phyloP scores from a whole-genome alignment of 2,113 vertebrate species.

The Fregata magnificens region DNA sequence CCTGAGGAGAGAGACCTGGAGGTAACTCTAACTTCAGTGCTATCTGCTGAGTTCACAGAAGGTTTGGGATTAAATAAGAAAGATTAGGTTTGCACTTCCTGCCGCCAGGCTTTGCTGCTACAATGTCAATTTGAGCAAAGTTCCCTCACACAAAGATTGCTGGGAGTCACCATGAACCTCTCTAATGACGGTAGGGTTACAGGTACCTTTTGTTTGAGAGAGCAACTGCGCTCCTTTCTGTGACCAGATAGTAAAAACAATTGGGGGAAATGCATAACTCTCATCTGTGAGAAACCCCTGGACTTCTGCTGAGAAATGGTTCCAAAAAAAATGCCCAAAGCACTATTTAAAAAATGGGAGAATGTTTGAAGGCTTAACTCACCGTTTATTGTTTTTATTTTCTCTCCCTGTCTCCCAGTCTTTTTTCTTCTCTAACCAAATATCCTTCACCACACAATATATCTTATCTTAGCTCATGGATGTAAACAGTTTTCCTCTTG shows the following conservation, averaged over 20 bases:
- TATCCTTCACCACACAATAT: neutral
- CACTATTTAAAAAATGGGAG: neutral
- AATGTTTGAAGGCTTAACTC: slow-evolving; percentile 1
- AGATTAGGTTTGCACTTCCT: neutral
- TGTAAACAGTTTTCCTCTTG: neutral
- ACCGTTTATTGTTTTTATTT: slow-evolving; percentile 10
- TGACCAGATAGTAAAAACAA: neutral
- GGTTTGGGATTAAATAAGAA: neutral
- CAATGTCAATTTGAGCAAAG: neutral
- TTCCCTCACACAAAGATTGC: neutral
- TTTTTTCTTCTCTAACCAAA: neutral
- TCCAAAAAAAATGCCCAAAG: neutral
- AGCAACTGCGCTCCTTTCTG: neutral
- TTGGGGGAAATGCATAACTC: neutral
- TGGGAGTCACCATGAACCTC: neutral
- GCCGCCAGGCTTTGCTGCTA: neutral
- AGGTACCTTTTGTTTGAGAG: neutral
- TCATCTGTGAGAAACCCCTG: neutral
- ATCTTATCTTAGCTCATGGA: neutral
- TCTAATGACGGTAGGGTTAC: neutral
- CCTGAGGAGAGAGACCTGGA: neutral
- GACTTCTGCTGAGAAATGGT: neutral
- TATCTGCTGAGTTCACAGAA: neutral
- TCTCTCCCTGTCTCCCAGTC: neutral
- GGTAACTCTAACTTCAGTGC: neutral